Percentiles rank a stretch among this genome's conserved stretches.
Evolutionary conservation across 1,140 invertebrate species (phyloP).

Genomic region (Chironomus striatipennis): DNA sequence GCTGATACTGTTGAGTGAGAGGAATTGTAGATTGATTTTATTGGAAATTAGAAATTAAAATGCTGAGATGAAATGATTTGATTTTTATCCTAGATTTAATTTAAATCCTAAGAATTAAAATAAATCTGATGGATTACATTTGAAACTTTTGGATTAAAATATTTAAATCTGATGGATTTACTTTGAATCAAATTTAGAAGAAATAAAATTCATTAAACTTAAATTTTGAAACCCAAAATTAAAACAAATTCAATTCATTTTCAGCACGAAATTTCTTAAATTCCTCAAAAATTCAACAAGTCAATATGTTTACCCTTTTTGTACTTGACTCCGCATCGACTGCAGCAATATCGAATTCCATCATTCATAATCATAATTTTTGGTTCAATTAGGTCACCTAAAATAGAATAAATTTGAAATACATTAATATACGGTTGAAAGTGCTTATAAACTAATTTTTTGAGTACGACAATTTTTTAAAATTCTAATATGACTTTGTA

Average conservation of each 20-base stretch:
- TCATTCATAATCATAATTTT: constrained; percentile 4
- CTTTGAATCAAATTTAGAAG: not conserved
- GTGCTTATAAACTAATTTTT: not conserved
- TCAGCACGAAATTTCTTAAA: too few relatives aligned
- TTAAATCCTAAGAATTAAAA: too few relatives aligned
- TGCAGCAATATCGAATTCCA: constrained; percentile 24
- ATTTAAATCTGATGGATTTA: not conserved
- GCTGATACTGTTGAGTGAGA: not conserved
- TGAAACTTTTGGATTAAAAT: not conserved
- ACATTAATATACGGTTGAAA: constrained; percentile 1
- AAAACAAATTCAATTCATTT: too few relatives aligned
- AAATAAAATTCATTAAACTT: not conserved
- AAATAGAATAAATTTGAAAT: not conserved
- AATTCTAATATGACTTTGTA: too few relatives aligned
- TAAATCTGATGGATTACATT: too few relatives aligned
- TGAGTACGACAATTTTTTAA: not conserved
- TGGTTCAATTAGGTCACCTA: not conserved
- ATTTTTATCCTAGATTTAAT: too few relatives aligned
- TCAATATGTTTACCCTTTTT: constrained; percentile 5
- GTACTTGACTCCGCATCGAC: constrained; percentile 25
- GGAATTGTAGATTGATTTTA: too few relatives aligned
- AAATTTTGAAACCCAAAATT: too few relatives aligned
- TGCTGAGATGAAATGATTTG: too few relatives aligned
- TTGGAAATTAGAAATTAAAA: too few relatives aligned
- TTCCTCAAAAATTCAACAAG: too few relatives aligned